These are phyloP conservation scores for Equus przewalskii DNA, from an alignment of 2,113 vertebrate species.

Conservation along the genomic window DNA sequence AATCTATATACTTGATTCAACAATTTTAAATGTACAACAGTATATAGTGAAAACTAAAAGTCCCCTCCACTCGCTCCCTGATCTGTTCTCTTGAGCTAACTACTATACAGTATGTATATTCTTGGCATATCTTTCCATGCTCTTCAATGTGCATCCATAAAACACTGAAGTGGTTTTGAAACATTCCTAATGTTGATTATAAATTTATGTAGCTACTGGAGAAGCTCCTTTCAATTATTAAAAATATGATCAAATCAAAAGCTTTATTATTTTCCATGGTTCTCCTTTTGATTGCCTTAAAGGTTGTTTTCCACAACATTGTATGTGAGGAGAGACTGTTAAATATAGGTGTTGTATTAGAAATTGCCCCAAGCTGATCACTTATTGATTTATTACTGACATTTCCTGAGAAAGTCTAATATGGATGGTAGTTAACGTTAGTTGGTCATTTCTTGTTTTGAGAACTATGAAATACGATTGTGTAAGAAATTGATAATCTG, in stretches of 20 bases:
- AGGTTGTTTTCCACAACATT: not conserved
- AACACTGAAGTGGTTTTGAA: not conserved
- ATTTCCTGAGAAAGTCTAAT: not conserved
- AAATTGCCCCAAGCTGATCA: not conserved
- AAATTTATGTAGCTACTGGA: not conserved
- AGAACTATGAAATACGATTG: not conserved
- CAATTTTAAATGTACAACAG: not conserved
- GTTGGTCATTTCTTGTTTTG: not conserved
- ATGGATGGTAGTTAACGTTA: not conserved
- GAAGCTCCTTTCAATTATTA: not conserved
- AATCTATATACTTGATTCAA: not conserved
- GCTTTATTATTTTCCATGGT: not conserved
- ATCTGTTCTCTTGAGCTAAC: not conserved
- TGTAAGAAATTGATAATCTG: not conserved
- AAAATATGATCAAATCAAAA: conserved; percentile 59
- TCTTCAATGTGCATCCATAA: conserved; percentile 1
- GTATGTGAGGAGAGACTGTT: not conserved
- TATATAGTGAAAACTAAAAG: not conserved
- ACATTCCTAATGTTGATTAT: not conserved
- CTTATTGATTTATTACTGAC: conserved; percentile 10
- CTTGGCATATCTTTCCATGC: not conserved
- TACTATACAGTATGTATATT: not conserved
- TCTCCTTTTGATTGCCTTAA: not conserved
- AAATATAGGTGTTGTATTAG: not conserved
- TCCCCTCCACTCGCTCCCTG: not conserved